phyloP scores from a whole-genome alignment of 1,140 invertebrate genomes.

The Belonocnema kinseyi region DNA sequence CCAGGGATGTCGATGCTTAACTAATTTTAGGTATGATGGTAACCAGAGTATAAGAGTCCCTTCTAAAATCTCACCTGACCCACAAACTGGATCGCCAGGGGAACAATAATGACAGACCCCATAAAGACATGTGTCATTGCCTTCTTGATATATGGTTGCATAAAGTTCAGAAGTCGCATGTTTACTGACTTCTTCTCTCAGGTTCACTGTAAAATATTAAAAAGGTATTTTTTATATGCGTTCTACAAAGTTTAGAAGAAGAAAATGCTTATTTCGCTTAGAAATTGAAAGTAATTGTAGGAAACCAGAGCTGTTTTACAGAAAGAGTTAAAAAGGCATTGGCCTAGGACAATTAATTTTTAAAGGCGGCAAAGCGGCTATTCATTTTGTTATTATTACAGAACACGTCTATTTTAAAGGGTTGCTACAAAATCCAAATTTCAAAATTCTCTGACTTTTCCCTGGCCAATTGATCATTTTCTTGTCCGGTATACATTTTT shows the following conservation, averaged over 20 bases:
- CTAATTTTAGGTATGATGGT: conserved; percentile 80
- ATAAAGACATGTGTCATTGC: conserved; percentile 84
- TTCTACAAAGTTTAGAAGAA: neutral
- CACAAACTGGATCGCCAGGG: conserved; percentile 88
- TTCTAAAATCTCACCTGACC: conserved; percentile 82
- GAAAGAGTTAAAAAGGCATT: too few relatives aligned
- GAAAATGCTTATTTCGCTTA: too few relatives aligned
- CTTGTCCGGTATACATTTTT: too few relatives aligned
- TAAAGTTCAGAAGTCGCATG: conserved; percentile 82
- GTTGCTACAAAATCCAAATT: too few relatives aligned
- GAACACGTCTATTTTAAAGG: too few relatives aligned
- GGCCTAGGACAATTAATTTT: too few relatives aligned
- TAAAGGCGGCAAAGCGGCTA: too few relatives aligned
- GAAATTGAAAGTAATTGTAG: too few relatives aligned
- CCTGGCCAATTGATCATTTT: too few relatives aligned
- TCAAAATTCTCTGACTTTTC: too few relatives aligned
- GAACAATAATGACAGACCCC: conserved; percentile 94
- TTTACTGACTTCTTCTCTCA: conserved; percentile 84
- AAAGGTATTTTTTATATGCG: conserved; percentile 5
- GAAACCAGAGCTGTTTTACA: too few relatives aligned
- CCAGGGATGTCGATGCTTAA: conserved; percentile 89
- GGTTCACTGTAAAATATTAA: conserved; percentile 76
- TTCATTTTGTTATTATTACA: too few relatives aligned
- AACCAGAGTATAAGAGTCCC: conserved; percentile 91
- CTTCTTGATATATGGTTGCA: conserved; percentile 77